Base-by-base conservation (phyloP, 1,140 invertebrate genomes). In the Pararge aegeria region DNA sequence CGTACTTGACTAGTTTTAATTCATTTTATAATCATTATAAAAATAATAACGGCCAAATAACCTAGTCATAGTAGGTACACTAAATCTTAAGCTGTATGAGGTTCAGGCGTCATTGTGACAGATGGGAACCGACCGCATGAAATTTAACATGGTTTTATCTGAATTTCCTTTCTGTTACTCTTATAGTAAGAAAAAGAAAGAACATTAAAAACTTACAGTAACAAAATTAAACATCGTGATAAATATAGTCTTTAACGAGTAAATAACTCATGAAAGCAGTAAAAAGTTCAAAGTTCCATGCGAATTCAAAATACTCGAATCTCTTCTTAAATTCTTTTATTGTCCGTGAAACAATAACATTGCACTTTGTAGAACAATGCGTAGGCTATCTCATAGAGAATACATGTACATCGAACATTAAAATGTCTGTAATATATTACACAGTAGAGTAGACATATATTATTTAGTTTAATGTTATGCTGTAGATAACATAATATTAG, bases 201-300 rank as follows among this genome's bases (percentile, higher is more conserved):
- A 53, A 58, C 34, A 59, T 6, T 16, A 6, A 40, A 40, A 40
- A 40, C 5, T 15, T 40, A 16, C 13, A 40, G 38, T 55, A 64
- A 55, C 44, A 37, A 64, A 64, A 51, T 44, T 21, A 55, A 64
- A 59, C 51, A 59, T 64, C 24, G 2, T 58, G 55, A 44, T 16
- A 50, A 64, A 63, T 51, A 42, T 20, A 46, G 30, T 42, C 20
- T 53, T 50, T 51, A 64, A 60, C 58, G 55, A 59, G 55, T 38
- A 20, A 52, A 59, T 64, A 49, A 50, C 46, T 55, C 42, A 55
- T 38, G 53, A 57, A 46, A 55, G 50, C 55, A 50, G 56, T 38
- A 48, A 44, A 51, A 64, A 64, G 51, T 64, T 64, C 50, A 57
- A 57, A 57, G 55, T 50, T 50, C 30, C 34, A 38, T 57, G 21